Conservation (phyloP, 92 coral and sea anemone genomes). For the Scolanthus callimorphus region DNA sequence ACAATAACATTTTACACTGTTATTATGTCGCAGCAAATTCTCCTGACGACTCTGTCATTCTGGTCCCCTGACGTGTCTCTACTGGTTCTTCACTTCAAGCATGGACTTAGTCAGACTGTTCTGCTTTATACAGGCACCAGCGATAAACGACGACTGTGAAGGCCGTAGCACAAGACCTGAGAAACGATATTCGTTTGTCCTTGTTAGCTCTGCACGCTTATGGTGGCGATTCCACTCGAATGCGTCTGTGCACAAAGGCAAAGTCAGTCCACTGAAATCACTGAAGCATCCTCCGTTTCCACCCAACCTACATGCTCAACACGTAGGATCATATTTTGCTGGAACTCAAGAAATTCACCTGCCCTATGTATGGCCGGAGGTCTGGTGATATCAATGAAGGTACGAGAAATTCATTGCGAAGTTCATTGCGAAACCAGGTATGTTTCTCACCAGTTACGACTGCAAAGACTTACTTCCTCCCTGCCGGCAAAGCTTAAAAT, state of each 20-base stretch:
- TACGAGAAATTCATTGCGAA: slow-evolving; percentile 18
- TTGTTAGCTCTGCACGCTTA: slow-evolving; percentile 29
- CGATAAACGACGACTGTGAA: too few relatives aligned
- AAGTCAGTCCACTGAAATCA: too few relatives aligned
- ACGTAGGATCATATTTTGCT: slow-evolving; percentile 2
- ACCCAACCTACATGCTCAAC: slow-evolving; percentile 17
- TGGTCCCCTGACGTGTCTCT: too few relatives aligned
- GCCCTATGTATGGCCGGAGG: slow-evolving; percentile 17
- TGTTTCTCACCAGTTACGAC: slow-evolving; percentile 21
- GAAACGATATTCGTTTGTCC: slow-evolving; percentile 26
- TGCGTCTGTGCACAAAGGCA: slow-evolving; percentile 16
- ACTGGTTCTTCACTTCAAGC: too few relatives aligned
- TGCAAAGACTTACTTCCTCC: too few relatives aligned
- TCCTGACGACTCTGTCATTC: slow-evolving; percentile 2
- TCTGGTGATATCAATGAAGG: slow-evolving; percentile 18
- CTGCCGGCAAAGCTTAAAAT: too few relatives aligned
- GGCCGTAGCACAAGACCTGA: slow-evolving; percentile 11
- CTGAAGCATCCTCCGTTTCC: slow-evolving; percentile 2
- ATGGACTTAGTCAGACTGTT: too few relatives aligned
- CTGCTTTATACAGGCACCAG: too few relatives aligned
- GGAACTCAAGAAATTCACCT: neutral
- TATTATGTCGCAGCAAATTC: neutral
- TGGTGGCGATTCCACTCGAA: slow-evolving; percentile 28
- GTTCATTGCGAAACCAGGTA: slow-evolving; percentile 23
- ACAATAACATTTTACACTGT: neutral